Evolutionary conservation across 2,797 vertebrate genomes (phyloP), one percentile per base, ranked within the genome.

Genomic region (Oryzias sinensis): DNA sequence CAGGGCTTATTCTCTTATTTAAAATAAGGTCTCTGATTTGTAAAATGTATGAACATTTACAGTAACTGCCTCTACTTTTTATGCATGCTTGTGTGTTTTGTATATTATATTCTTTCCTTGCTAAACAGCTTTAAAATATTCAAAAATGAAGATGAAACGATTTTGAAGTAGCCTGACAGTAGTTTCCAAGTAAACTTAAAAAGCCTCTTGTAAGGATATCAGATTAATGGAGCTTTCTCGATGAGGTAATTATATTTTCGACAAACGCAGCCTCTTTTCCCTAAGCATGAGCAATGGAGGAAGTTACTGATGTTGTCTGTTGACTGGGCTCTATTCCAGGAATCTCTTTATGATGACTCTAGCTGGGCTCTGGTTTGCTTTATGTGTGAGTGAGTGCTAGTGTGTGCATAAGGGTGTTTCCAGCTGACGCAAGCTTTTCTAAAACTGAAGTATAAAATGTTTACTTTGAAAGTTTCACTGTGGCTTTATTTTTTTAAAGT

Each of bases 181-280:
- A 8, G 56, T 68, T 65, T 79, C 56, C 53, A 69, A 49, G 47
- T 56, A 53, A 69, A 62, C 54, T 43, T 57, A 45, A 15, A 16
- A 43, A 4, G 50, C 58, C 57, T 62, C 33, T 72, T 56, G 46
- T 62, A 52, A 61, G 73, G 59, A 61, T 22, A 22, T 67, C 68
- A 70, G 74, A 77, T 61, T 76, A 76, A 78, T 76, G 61, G 40
- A 20, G 56, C 41, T 85, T 83, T 87, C 79, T 81, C 74, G 66
- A 72, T 1, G 47, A 67, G 56, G 66, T 81, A 82, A 85, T 79
- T 81, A 68, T 22, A 60, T 76, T 74, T 69, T 53, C 24, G 61
- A 49, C 65, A 70, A 76, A 78, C 62, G 20, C 55, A 20, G 52
- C 55, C 15, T 46, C 29, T 17, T 71, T 57, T 69, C 4, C 0